Percentiles rank a stretch among this genome's conserved stretches.
These are phyloP conservation scores for Saimiri boliviensis DNA, from an alignment of 2,113 vertebrate genomes.

Conservation along the genomic window DNA sequence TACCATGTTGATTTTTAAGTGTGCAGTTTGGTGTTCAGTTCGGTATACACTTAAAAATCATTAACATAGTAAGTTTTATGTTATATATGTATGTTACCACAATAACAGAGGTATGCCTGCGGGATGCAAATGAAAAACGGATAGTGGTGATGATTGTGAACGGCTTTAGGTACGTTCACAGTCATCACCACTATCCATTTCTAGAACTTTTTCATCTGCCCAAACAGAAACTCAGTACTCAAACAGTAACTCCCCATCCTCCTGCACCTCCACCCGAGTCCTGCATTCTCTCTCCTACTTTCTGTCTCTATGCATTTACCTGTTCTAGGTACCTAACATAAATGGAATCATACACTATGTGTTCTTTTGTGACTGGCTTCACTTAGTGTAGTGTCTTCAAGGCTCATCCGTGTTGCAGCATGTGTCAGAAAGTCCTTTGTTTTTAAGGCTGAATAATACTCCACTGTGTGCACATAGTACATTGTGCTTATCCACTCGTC, in stretches of 20 bases:
- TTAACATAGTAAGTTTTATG: neutral
- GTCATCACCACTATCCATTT: neutral
- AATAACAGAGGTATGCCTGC: neutral
- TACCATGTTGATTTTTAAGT: neutral
- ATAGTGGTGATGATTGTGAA: too few relatives aligned
- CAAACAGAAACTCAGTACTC: neutral
- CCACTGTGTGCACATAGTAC: neutral
- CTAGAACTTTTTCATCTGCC: neutral
- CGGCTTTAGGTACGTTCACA: neutral
- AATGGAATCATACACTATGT: neutral
- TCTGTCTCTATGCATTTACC: neutral
- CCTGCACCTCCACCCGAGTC: neutral
- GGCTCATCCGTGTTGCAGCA: neutral
- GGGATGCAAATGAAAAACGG: neutral
- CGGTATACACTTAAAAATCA: neutral
- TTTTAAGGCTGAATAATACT: neutral
- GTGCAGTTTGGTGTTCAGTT: neutral
- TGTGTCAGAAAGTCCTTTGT: constrained; percentile 29
- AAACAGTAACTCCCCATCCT: neutral
- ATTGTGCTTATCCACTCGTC: neutral
- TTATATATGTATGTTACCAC: neutral
- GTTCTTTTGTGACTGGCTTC: neutral
- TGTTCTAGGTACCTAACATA: neutral
- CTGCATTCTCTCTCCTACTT: neutral
- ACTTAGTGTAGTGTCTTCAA: neutral